Evolutionary conservation across 2,113 vertebrate genomes (phyloP).

Genomic region (Pitta sordida): DNA sequence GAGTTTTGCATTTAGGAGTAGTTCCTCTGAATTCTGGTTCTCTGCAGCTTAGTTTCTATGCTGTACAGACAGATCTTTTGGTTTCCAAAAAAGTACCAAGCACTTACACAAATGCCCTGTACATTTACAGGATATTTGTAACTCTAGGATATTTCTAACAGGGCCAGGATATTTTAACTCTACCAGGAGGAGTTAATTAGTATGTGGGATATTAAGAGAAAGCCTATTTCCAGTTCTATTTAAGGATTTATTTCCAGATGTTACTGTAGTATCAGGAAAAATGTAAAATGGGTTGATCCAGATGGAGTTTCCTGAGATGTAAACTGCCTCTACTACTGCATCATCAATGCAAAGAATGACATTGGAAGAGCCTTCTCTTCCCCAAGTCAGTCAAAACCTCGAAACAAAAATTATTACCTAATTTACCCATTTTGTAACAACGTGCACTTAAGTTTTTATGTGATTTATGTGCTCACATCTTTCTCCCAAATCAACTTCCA

Average conservation of each 20-base stretch:
- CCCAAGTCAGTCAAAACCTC: not conserved
- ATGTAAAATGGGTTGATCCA: not conserved
- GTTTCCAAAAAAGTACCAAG: not conserved
- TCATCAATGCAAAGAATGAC: not conserved
- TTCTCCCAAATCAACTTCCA: not conserved
- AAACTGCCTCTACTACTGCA: not conserved
- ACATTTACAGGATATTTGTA: too few species aligned
- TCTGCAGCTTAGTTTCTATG: not conserved
- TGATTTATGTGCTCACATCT: not conserved
- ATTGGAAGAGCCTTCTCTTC: not conserved
- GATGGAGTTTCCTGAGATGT: not conserved
- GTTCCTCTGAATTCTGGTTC: not conserved
- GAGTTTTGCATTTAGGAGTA: not conserved
- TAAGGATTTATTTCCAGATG: not conserved
- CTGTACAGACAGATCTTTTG: not conserved
- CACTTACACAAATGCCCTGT: not conserved
- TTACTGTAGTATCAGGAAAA: not conserved
- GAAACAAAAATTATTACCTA: not conserved
- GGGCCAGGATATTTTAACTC: not conserved
- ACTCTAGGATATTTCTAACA: too few species aligned
- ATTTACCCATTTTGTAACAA: not conserved
- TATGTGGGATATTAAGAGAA: not conserved
- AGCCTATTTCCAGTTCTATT: not conserved
- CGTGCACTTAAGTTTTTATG: not conserved
- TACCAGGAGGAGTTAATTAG: not conserved